These are phyloP conservation scores for Philereme transversata DNA, from an alignment of 2,888 invertebrate genomes.

Conservation along the genomic window DNA sequence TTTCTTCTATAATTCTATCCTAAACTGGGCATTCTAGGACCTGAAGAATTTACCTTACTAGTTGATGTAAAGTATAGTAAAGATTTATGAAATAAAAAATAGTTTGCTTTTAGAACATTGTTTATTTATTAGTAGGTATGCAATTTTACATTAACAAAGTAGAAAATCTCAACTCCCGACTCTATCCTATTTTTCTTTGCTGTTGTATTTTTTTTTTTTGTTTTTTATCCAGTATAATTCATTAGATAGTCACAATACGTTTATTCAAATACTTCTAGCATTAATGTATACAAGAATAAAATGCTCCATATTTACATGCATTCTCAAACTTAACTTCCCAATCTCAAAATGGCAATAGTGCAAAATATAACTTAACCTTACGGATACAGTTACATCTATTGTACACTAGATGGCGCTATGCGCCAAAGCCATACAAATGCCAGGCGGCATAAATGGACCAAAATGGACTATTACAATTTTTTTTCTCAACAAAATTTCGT, in stretches of 20 bases:
- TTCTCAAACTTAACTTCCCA: constrained; percentile 12
- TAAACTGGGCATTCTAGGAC: too few species aligned
- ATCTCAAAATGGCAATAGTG: constrained; percentile 23
- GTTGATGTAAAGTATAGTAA: neutral
- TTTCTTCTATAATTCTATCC: too few species aligned
- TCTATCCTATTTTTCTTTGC: neutral
- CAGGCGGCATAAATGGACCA: constrained; percentile 27
- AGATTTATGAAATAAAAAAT: constrained; percentile 15
- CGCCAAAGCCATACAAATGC: constrained; percentile 56
- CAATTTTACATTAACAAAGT: constrained; percentile 14
- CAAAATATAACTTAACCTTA: constrained; percentile 26
- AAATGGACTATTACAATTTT: constrained; percentile 37
- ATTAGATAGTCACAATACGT: neutral
- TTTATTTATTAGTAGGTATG: constrained; percentile 15
- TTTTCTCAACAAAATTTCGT: constrained; percentile 46
- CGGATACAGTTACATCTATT: constrained; percentile 41
- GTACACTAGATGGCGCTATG: constrained; percentile 62
- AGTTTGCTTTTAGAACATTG: neutral
- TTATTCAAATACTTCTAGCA: neutral
- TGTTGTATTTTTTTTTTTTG: neutral
- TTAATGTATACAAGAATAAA: neutral
- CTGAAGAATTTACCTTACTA: too few species aligned
- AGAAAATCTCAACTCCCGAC: constrained; percentile 12
- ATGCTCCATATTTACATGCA: constrained; percentile 3
- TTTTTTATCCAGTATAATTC: too few species aligned